Base-by-base conservation (phyloP, 1,140 invertebrate genomes). In the Papilio machaon region DNA sequence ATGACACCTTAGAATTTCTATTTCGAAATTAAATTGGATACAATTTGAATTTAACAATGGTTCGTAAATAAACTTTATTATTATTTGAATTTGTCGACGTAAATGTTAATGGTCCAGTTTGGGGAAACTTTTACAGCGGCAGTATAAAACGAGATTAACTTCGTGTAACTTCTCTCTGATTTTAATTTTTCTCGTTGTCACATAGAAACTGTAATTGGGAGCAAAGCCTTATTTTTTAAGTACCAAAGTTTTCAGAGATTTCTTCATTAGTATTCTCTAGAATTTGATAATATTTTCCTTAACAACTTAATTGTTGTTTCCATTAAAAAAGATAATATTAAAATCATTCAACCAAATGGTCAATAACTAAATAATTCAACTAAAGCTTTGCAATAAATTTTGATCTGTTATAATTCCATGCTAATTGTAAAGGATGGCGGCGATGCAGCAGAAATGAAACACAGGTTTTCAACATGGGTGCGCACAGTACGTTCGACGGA, bases 1-100 rank as follows among this genome's bases (percentile, higher is more conserved):
- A 60, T 60, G 49, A 60, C 15, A 78, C 76, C 54, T 58, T 38
- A 23, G 49, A 30, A 78, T 60, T 78, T 60, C 49, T 38, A 35
- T 58, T 78, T 43, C 23, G 30, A 54, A 78, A 43, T 58, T 38
- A 60, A 78, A 78, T 78, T 78, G 76, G 76, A 78, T 78, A 78
- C 76, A 78, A 78, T 78, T 58, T 58, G 76, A 60, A 78, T 60
- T 58, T 35, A 78, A 60, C 49, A 78, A 60, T 78, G 52, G 76
- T 78, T 43, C 76, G 54, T 78, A 78, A 78, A 78, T 60, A 78
- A 78, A 78, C 35, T 78, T 78, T 78, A 78, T 78, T 78, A 60
- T 78, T 60, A 78, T 78, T 78, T 60, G 76, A 58, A 78, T 35
- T 78, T 78, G 76, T 60, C 76, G 76, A 60, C 76, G 76, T 78